Conservation (phyloP, 92 coral and sea anemone genomes). For the Anthopleura xanthogrammica region DNA sequence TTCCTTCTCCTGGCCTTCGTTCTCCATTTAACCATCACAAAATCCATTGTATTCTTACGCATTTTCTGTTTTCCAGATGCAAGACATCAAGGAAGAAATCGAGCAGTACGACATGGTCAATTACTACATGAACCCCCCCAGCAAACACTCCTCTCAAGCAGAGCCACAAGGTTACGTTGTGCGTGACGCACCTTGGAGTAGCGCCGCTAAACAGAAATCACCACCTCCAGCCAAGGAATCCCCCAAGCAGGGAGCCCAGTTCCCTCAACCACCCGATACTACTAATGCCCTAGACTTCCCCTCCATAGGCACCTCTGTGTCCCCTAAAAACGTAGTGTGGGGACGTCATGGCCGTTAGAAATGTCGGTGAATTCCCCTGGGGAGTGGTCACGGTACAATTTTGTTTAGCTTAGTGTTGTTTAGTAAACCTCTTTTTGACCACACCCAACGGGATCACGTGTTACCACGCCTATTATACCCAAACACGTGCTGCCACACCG, state of each 20-base stretch:
- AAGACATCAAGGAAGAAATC: conserved; percentile 88
- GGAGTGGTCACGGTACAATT: not conserved
- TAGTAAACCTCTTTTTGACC: not conserved
- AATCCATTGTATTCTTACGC: not conserved
- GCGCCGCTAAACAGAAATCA: conserved; percentile 48
- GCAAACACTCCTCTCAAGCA: conserved; percentile 59
- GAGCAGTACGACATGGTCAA: conserved; percentile 77
- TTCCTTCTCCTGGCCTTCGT: not conserved
- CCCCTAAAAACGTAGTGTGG: conserved; percentile 80
- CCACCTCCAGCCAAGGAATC: conserved; percentile 25
- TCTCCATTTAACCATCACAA: too few relatives aligned
- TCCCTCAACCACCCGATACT: conserved; percentile 84
- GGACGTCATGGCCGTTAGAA: conserved; percentile 48
- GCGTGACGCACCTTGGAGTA: conserved; percentile 98
- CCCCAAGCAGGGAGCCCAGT: conserved; percentile 26
- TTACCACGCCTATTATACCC: not conserved
- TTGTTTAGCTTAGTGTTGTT: not conserved
- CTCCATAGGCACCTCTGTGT: conserved; percentile 77
- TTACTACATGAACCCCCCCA: conserved; percentile 95
- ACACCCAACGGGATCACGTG: conserved; percentile 13
- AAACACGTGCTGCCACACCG: not conserved
- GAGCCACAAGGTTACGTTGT: conserved; percentile 80
- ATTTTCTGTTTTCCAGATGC: conserved; percentile 56
- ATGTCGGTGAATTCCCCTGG: not conserved
- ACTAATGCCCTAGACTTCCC: conserved; percentile 94